Evolutionary conservation across 1,140 invertebrate genomes (phyloP).

Genomic region (Nautilus pompilius): DNA sequence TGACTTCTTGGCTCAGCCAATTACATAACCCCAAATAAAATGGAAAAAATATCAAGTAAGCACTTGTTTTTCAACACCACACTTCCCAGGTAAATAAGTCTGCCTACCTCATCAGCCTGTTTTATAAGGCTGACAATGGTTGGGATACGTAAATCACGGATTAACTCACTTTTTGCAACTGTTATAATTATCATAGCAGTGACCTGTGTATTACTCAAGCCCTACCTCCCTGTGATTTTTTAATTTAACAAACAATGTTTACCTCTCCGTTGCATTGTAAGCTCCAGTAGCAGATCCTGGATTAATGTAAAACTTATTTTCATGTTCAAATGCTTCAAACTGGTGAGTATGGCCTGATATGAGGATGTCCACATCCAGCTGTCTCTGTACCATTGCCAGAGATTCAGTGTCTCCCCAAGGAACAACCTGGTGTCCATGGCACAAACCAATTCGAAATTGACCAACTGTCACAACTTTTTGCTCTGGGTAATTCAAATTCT

Average conservation of each 20-base stretch:
- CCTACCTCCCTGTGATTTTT: neutral
- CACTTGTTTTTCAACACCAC: too few species aligned
- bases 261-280: conserved; percentile 89
- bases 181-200: neutral
- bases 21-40: too few species aligned
- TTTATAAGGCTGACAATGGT: too few species aligned
- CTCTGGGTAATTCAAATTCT: conserved; percentile 94
- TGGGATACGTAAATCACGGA: too few species aligned
- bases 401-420: conserved; percentile 96
- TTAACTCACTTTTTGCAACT: neutral
- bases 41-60: too few species aligned
- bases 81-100: too few species aligned
- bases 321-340: conserved; percentile 98
- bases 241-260: too few species aligned
- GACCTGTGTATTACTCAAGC: neutral
- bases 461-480: conserved; percentile 98
- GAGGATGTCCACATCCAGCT: conserved; percentile 97
- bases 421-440: conserved; percentile 93
- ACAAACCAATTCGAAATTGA: conserved; percentile 95
- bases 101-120: too few species aligned
- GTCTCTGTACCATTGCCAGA: conserved; percentile 88
- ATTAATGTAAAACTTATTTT: conserved; percentile 99
- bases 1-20: too few species aligned
- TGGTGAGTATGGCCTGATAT: conserved; percentile 99
- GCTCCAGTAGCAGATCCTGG: conserved; percentile 98